Conservation (phyloP, 2,888 invertebrate species). For the Chrysotoxum bicinctum region DNA sequence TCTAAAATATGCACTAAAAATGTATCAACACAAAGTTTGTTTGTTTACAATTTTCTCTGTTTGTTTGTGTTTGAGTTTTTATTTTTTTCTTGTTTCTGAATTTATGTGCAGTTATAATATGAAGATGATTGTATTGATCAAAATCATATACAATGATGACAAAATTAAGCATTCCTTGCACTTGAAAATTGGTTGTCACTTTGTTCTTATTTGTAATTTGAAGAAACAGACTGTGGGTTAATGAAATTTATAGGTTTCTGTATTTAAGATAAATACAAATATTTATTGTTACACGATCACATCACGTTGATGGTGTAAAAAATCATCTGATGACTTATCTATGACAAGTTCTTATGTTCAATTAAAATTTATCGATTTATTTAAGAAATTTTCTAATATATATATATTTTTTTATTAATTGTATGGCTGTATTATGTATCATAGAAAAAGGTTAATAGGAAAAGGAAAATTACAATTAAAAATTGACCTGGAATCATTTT, state of each 20-base stretch:
- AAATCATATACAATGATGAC: conserved; percentile 1
- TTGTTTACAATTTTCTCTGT: conserved; percentile 49
- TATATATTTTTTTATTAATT: background rate
- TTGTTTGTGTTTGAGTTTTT: background rate
- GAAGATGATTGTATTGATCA: conserved; percentile 51
- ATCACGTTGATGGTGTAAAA: conserved; percentile 10
- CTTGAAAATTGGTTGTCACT: conserved; percentile 30
- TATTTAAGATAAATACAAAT: background rate
- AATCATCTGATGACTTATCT: conserved; percentile 53
- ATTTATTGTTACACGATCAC: conserved; percentile 6
- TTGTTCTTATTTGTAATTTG: background rate
- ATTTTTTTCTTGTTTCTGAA: background rate
- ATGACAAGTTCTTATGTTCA: conserved; percentile 54
- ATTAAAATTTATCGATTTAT: conserved; percentile 60
- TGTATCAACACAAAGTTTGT: conserved; percentile 28
- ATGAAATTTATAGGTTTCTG: conserved; percentile 43
- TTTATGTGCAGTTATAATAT: background rate
- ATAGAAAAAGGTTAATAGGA: conserved; percentile 1
- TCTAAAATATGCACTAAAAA: background rate
- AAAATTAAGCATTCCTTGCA: conserved; percentile 46
- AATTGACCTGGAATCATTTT: background rate
- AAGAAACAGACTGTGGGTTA: conserved; percentile 23
- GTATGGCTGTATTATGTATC: background rate
- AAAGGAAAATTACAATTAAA: conserved; percentile 15
- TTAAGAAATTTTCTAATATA: conserved; percentile 15